These are phyloP conservation scores for Pangasius krempfi DNA, from an alignment of 2,797 vertebrate species.

Conservation along the genomic window DNA sequence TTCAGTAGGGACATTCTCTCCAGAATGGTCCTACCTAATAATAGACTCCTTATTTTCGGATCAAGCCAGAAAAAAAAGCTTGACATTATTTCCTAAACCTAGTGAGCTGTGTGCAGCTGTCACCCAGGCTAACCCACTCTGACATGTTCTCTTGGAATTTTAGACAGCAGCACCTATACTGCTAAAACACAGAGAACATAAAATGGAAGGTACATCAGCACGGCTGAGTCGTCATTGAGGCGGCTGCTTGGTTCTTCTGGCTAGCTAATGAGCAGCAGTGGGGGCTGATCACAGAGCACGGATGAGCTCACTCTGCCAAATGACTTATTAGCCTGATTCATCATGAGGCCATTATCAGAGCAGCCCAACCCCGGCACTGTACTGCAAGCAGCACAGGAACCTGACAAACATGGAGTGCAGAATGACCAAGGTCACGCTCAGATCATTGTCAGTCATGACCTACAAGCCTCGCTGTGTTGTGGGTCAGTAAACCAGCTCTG, in stretches of 20 bases:
- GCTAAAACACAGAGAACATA: background rate
- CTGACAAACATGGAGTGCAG: slow-evolving; percentile 68
- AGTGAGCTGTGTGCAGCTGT: slow-evolving; percentile 43
- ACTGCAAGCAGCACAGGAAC: slow-evolving; percentile 58
- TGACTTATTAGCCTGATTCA: slow-evolving; percentile 70
- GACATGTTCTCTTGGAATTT: slow-evolving; percentile 12
- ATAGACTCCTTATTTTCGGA: slow-evolving; percentile 61
- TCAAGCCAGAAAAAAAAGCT: slow-evolving; percentile 39
- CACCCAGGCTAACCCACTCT: slow-evolving; percentile 27
- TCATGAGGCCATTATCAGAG: slow-evolving; percentile 58
- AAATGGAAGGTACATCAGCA: slow-evolving; percentile 8
- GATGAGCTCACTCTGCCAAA: slow-evolving; percentile 67
- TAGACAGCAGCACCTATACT: background rate
- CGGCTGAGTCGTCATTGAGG: slow-evolving; percentile 36
- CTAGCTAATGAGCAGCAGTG: slow-evolving; percentile 63
- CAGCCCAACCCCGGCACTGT: slow-evolving; percentile 60
- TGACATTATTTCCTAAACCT: slow-evolving; percentile 52
- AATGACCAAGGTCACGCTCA: slow-evolving; percentile 66
- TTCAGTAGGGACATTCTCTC: slow-evolving; percentile 47
- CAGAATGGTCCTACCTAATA: slow-evolving; percentile 52
- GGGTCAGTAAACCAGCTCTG: slow-evolving; percentile 61
- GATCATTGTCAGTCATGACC: slow-evolving; percentile 63
- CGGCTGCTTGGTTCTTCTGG: slow-evolving; percentile 57
- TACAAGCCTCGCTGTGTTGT: slow-evolving; percentile 62
- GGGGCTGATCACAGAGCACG: slow-evolving; percentile 56